Percentiles rank a stretch among this genome's conserved stretches.
Conservation (phyloP, 2,888 invertebrate species). For the Chironomus tentans region DNA sequence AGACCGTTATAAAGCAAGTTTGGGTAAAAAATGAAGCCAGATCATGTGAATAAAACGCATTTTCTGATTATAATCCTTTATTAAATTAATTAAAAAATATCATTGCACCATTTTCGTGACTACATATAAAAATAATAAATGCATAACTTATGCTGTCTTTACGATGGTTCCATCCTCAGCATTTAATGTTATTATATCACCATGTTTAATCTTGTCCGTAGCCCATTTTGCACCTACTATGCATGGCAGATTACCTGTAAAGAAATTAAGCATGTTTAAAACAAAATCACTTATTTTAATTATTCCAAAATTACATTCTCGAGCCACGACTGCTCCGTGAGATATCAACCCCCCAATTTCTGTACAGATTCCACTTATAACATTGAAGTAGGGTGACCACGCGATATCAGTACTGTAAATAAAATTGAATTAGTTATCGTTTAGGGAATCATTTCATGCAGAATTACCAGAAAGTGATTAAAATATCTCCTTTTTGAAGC, state of each 20-base stretch:
- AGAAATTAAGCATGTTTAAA: too few relatives aligned
- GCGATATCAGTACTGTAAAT: constrained; percentile 62
- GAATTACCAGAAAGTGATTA: constrained; percentile 51
- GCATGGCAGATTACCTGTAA: constrained; percentile 57
- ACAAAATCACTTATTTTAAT: too few relatives aligned
- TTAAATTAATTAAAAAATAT: background rate
- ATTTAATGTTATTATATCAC: constrained; percentile 49
- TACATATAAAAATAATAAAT: background rate
- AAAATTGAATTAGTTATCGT: too few relatives aligned
- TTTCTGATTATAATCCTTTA: background rate
- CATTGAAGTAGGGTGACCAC: constrained; percentile 78
- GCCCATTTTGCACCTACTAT: constrained; percentile 64
- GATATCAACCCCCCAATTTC: constrained; percentile 76
- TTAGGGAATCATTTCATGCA: too few relatives aligned
- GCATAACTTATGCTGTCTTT: background rate
- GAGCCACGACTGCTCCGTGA: constrained; percentile 49
- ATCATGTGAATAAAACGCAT: too few relatives aligned
- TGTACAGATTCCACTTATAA: constrained; percentile 67
- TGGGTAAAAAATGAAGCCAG: too few relatives aligned
- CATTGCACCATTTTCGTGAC: background rate
- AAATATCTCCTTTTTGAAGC: constrained; percentile 56
- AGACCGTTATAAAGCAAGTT: too few relatives aligned
- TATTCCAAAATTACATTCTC: constrained; percentile 60
- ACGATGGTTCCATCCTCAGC: constrained; percentile 42
- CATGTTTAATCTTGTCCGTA: constrained; percentile 58